Base-by-base conservation (phyloP, 2,113 vertebrate genomes). In the Anarhynchus alexandrinus region DNA sequence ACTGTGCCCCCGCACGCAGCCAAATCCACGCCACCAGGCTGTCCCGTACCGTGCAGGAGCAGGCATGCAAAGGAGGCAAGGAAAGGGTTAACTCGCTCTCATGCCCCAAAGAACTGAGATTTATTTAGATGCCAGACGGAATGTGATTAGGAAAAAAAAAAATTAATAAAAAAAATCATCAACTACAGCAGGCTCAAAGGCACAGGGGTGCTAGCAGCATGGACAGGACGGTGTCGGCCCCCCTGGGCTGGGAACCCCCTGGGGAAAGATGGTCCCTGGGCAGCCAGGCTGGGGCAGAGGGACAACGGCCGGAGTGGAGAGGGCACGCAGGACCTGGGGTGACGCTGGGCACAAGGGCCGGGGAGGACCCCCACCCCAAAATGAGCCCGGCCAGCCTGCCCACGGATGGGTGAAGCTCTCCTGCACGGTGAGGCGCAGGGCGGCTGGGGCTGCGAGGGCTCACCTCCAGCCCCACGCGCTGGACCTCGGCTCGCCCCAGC, bases 131-230 rank as follows among this genome's bases (percentile, higher is more conserved):
- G 84, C 40, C 89, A 89, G 89, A 89, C 47, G 89, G 49, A 96
- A 91, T 49, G 19, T 89, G 93, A 95, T 96, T 76, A 93, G 86
- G 47, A 58, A 82, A 95, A 49, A 69, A 79, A 90, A 90, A 49
- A 49, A 49, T 20, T 47, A 27, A 40, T 40, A 4, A 51, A 5
- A 18, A 79, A 76, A 82, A 85, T 84, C 54, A 74, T 84, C 38
- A 94, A 93, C 96, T 97, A 96, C 96, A 94, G 94, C 82, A 82
- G 84, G 54, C 78, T 93, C 57, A 71, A 69, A 89, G 84, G 87
- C 69, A 67, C 14, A 4, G 81, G 91, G 93, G 80, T 59, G 80
- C 71, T 64, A 52, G 79, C 83, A 94, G 93, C 95, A 87, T 26
- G 47, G 89, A 82, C 34, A 59, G 78, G 72, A 54, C 3, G 1